Evolutionary conservation across 2,888 invertebrate species (phyloP).

Genomic region (Pollenia angustigena): DNA sequence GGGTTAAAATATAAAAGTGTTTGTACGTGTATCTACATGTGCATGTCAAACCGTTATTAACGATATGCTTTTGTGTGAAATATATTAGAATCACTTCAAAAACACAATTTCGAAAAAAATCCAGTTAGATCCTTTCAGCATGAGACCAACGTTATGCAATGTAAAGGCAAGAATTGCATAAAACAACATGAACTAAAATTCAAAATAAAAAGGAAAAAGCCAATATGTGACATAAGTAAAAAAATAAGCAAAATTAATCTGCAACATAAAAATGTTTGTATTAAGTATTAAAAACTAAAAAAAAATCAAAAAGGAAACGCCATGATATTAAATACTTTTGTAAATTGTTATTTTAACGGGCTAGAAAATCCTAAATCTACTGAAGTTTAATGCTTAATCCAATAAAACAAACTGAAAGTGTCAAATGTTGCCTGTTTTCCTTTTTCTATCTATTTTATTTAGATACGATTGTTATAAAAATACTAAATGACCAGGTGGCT

Average conservation of each 20-base stretch:
- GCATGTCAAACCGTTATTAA: too few species aligned
- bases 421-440: constrained; percentile 37
- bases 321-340: constrained; percentile 25
- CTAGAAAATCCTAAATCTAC: background rate
- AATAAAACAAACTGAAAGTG: constrained; percentile 57
- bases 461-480: background rate
- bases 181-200: background rate
- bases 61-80: too few species aligned
- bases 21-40: too few species aligned
- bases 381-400: constrained; percentile 51
- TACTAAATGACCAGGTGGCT: constrained; percentile 24
- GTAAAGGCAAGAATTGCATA: background rate
- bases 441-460: background rate
- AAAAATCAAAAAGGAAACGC: background rate
- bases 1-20: too few species aligned
- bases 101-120: too few species aligned
- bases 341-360: background rate
- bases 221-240: constrained; percentile 8
- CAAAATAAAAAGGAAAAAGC: background rate
- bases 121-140: too few species aligned
- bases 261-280: constrained; percentile 28
- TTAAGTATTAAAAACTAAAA: constrained; percentile 25
- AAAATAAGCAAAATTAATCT: constrained; percentile 43
- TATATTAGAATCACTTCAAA: too few species aligned
- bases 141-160: too few species aligned